Base-by-base conservation (phyloP, 2,888 invertebrate genomes). In the Parasteatoda lunata region DNA sequence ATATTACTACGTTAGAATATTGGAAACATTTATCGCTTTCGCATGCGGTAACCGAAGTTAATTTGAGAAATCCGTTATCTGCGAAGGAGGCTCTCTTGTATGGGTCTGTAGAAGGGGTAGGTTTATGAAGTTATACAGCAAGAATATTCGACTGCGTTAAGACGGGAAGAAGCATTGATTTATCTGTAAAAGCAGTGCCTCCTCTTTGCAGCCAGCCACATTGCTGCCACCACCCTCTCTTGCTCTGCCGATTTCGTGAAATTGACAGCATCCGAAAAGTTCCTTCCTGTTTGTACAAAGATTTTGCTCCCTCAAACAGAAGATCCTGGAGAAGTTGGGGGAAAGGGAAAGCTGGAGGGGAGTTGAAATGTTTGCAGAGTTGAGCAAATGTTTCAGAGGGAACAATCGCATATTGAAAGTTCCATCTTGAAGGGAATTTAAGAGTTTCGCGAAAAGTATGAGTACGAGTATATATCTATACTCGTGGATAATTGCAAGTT, bases 21-120 rank as follows among this genome's bases (percentile, higher is more conserved):
- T 86, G 85, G 85, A 86, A 80, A 80, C 80, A 80, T 86, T 81
- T 86, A 86, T 86, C 85, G 71, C 73, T n/a, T 54, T 59, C 54
- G 85, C 71, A 86, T 80, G 85, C 72, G 80, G 85, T 86, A 86
- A 81, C 80, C 85, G 77, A 86, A 86, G 85, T 86, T 86, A 86
- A 86, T 86, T 86, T 86, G 76, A 79, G 71, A 86, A 80, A 86
- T 86, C 80, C 85, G 80, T 86, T 86, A 86, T 86, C 85, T 77
- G 80, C 51, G 8, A 45, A 13, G 13, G 30, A 13, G 51, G 68
- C 65, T 47, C 64, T 64, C 30, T 47, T 45, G 8, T n/a, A 48
- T 70, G 45, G 48, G 7, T 59, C 51, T 54, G 54, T 51, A 15
- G 45, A 45, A 49, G 51, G 70, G 76, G 70, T 13, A 52, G n/a